Conservation (phyloP, 2,113 vertebrate genomes). For the Pachypanchax playfairii region DNA sequence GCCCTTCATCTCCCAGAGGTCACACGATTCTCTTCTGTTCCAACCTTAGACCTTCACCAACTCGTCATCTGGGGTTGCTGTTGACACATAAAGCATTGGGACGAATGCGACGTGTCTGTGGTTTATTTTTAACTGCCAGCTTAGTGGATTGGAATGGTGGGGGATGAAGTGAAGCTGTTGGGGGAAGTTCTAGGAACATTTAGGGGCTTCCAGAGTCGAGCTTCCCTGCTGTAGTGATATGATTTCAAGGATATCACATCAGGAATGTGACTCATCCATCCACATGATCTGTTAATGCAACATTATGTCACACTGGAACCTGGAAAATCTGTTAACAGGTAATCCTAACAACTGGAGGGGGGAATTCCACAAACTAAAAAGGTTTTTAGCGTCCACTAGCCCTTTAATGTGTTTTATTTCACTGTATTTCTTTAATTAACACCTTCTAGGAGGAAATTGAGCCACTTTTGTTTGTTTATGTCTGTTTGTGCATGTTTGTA, state of each 20-base stretch:
- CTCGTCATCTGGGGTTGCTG: slow-evolving; percentile 62
- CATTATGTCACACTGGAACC: slow-evolving; percentile 53
- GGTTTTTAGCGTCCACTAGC: neutral
- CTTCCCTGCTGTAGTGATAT: slow-evolving; percentile 65
- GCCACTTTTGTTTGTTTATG: neutral
- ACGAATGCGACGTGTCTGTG: slow-evolving; percentile 30
- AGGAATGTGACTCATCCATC: slow-evolving; percentile 64
- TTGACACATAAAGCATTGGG: slow-evolving; percentile 60
- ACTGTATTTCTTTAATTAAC: no score
- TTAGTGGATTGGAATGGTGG: slow-evolving; percentile 24
- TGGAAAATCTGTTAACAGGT: slow-evolving; percentile 61
- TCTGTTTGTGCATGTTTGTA: slow-evolving; percentile 14
- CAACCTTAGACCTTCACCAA: slow-evolving; percentile 54
- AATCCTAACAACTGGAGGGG: slow-evolving; percentile 29
- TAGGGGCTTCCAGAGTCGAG: slow-evolving; percentile 67
- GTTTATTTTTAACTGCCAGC: slow-evolving; percentile 66
- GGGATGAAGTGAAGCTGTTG: slow-evolving; percentile 29
- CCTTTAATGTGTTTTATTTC: no score
- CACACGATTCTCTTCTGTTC: slow-evolving; percentile 54
- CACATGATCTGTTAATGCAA: slow-evolving; percentile 52
- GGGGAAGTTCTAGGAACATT: slow-evolving; percentile 51
- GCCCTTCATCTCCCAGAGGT: slow-evolving; percentile 34
- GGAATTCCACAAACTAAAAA: slow-evolving; percentile 39
- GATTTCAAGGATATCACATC: slow-evolving; percentile 59
- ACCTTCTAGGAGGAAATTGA: neutral